Evolutionary conservation across 1,140 invertebrate species (phyloP).

Genomic region (Papilio helenus): DNA sequence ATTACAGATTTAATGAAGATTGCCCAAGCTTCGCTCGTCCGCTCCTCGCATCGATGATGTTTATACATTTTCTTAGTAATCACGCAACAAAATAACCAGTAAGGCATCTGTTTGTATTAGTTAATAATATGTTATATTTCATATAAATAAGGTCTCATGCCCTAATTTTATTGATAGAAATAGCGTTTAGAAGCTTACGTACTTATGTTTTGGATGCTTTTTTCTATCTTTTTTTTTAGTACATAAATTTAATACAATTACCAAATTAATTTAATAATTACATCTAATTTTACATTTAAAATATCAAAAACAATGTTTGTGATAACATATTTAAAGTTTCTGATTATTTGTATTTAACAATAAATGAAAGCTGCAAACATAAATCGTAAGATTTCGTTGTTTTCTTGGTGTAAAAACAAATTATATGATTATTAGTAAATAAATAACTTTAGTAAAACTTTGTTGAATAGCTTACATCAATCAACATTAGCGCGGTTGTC

Average conservation of each 20-base stretch:
- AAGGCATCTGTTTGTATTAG: background rate
- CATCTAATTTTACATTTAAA: no score
- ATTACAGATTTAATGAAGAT: constrained; percentile 39
- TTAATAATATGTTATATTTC: background rate
- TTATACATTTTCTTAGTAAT: constrained; percentile 25
- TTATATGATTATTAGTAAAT: background rate
- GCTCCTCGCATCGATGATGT: constrained; percentile 3
- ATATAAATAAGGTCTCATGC: background rate
- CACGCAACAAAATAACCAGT: constrained; percentile 4
- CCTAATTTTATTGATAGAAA: background rate
- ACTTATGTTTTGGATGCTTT: no score
- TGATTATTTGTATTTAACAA: background rate
- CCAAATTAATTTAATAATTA: no score
- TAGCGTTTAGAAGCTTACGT: background rate
- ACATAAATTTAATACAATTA: no score
- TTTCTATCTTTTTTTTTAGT: no score
- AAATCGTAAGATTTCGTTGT: background rate
- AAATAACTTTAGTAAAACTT: background rate
- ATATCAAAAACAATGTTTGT: no score
- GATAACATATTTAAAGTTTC: background rate
- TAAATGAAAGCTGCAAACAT: background rate
- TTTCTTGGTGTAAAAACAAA: background rate
- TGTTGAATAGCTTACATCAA: background rate
- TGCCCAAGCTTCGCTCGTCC: constrained; percentile 17
- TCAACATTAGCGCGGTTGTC: constrained; percentile 7